Base-by-base conservation (phyloP, 2,888 invertebrate genomes). In the Caradrina kadenii region DNA sequence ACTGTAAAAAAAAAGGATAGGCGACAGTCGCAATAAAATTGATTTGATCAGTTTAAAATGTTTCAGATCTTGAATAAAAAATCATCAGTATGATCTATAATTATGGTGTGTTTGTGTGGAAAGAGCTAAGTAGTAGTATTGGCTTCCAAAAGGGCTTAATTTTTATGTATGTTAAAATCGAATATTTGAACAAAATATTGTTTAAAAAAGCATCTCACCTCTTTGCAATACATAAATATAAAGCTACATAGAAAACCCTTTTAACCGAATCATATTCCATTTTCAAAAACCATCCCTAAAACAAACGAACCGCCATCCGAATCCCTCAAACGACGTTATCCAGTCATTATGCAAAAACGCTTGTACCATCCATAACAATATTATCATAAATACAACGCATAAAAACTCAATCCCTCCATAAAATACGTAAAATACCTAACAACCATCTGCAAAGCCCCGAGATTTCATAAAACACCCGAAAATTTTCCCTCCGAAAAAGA, bases 391-490 rank as follows among this genome's bases (percentile, higher is more conserved):
- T 81, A 87, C 88, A 87, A 87, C 89, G 90, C 91, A 90, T 92
- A 92, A 93, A 92, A 92, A 92, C 87, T 91, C 89, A 91, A 89
- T 89, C 87, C 86, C 86, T 79, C 89, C 88, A 93, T 93, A 93
- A 93, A 92, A 89, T 90, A 92, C 88, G 92, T 93, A 93, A 93
- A 92, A 89, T 91, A 92, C 88, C 88, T 89, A 88, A 89, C 85
- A 74, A 81, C 73, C 82, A 75, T 80, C 82, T 82, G 79, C 85
- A 66, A 76, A 79, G 83, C 85, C 87, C 85, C 85, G 90, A 91
- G 92, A 92, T 91, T 92, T 91, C 91, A 93, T 94, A 93, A 92
- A 93, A 92, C 93, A 93, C 92, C 94, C 93, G 81, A 94, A 94
- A 94, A 93, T 91, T 93, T 83, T 93, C 92, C 93, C 93, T 92